These are phyloP conservation scores for Oxyura jamaicensis DNA, from an alignment of 2,113 vertebrate genomes.

Conservation along the genomic window DNA sequence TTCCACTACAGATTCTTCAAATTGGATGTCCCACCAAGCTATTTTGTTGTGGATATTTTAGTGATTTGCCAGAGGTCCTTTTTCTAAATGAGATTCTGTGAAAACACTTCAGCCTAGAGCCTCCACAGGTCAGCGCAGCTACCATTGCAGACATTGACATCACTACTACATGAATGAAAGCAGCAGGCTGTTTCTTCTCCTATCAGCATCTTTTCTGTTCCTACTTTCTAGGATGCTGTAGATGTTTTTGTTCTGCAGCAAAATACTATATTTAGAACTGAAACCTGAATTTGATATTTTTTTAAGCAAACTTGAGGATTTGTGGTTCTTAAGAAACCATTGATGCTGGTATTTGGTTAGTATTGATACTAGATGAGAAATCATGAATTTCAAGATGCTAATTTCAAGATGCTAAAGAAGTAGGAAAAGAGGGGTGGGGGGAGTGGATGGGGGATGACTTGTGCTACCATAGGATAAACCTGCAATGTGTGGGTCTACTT, in stretches of 20 bases:
- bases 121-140: conserved; percentile 67
- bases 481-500: not conserved
- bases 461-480: not conserved
- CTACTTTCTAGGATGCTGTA: not conserved
- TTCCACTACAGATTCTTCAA: conserved; percentile 16
- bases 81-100: not conserved
- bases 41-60: not conserved
- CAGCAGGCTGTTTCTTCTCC: conserved; percentile 32
- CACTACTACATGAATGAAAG: conserved; percentile 74
- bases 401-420: not conserved
- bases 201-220: not conserved
- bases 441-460: not conserved
- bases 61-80: not conserved
- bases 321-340: not conserved
- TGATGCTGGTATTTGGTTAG: not conserved
- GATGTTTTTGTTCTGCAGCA: not conserved
- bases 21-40: not conserved
- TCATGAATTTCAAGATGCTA: not conserved
- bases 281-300: not conserved
- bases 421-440: not conserved
- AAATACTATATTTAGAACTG: not conserved
- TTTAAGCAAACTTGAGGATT: not conserved
- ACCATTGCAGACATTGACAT: conserved; percentile 75
- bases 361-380: not conserved
- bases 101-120: conserved; percentile 42